Percentiles rank a stretch among this genome's conserved stretches.
Evolutionary conservation across 2,797 vertebrate species (phyloP).

Genomic region (Xyrichtys novacula): DNA sequence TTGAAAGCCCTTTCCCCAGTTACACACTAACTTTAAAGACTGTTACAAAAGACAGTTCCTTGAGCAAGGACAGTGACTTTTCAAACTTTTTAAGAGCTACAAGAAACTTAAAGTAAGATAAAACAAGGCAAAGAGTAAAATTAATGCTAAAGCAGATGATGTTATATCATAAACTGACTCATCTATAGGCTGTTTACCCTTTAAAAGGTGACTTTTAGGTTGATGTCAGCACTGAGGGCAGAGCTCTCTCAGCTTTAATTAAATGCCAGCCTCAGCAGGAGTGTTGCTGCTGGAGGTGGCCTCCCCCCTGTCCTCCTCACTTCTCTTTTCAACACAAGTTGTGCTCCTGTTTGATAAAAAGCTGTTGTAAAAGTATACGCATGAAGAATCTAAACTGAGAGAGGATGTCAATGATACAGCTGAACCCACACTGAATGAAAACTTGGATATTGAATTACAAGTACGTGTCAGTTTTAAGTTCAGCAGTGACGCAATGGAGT

Average conservation of each 20-base stretch:
- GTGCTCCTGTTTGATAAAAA: neutral
- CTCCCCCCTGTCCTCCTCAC: neutral
- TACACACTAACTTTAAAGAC: no score
- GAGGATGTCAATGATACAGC: neutral
- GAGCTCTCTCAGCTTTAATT: slow-evolving; percentile 35
- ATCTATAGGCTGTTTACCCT: neutral
- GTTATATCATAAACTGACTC: neutral
- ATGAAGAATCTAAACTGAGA: neutral
- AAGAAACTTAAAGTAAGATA: neutral
- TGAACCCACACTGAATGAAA: neutral
- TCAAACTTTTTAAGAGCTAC: neutral
- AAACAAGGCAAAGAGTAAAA: neutral
- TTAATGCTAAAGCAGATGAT: neutral
- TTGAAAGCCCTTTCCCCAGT: no score
- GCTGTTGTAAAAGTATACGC: neutral
- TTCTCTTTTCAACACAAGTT: neutral
- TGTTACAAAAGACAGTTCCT: neutral
- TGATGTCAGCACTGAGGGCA: slow-evolving; percentile 14
- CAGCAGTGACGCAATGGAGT: no score
- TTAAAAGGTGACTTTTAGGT: slow-evolving; percentile 24
- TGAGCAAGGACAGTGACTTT: neutral
- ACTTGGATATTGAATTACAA: no score
- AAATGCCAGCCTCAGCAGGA: slow-evolving; percentile 45
- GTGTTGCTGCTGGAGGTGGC: slow-evolving; percentile 16
- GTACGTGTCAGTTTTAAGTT: no score